phyloP scores from a whole-genome alignment of 2,113 vertebrate species.

The Salvelinus namaycush region DNA sequence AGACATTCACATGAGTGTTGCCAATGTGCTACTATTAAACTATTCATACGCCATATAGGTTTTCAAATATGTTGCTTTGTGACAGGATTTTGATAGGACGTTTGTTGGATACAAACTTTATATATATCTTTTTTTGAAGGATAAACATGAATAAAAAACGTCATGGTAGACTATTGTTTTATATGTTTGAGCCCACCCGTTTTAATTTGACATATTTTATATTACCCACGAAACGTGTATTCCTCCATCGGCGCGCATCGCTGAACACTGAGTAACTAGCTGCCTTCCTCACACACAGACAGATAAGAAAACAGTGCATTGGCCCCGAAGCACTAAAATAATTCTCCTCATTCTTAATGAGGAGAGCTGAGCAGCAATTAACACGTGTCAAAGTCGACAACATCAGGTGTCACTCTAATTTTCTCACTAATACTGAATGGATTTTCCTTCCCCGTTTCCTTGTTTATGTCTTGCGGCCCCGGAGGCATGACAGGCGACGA shows the following conservation, averaged over 20 bases:
- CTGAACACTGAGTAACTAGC: too few relatives aligned
- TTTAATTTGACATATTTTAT: too few relatives aligned
- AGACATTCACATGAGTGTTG: neutral
- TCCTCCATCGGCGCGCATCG: too few relatives aligned
- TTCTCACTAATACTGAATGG: constrained; percentile 88
- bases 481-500: constrained; percentile 71
- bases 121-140: neutral
- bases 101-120: neutral
- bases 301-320: constrained; percentile 59
- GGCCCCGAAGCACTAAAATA: constrained; percentile 81
- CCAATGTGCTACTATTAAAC: neutral
- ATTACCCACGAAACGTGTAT: neutral
- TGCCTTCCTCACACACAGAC: constrained; percentile 11
- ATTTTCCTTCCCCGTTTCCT: constrained; percentile 58
- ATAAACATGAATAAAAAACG: neutral
- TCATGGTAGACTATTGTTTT: too few relatives aligned
- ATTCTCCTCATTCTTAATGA: constrained; percentile 92
- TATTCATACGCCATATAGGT: neutral
- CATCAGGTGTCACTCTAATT: constrained; percentile 96
- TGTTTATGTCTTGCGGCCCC: constrained; percentile 65
- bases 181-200: too few relatives aligned
- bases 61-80: neutral
- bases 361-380: constrained; percentile 94
- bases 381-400: constrained; percentile 95
- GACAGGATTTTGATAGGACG: neutral